phyloP scores from a whole-genome alignment of 1,140 invertebrate genomes.

The Calephelis nemesis region DNA sequence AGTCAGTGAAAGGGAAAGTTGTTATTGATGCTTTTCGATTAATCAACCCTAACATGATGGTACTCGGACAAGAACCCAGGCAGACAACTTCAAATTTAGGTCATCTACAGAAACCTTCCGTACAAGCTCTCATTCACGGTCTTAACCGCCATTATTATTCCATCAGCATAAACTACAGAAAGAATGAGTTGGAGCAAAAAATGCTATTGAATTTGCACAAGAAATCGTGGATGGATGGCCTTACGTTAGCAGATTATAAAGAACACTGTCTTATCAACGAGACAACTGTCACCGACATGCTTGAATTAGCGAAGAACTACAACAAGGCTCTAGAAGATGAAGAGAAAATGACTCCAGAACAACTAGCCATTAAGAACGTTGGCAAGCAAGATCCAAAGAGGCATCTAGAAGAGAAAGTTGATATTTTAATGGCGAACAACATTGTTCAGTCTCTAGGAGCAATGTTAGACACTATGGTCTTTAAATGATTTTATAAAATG shows the following conservation, averaged over 20 bases:
- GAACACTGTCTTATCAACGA: conserved; percentile 96
- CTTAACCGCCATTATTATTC: conserved; percentile 99
- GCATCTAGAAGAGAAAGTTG: conserved; percentile 99
- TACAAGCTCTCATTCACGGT: conserved; percentile 99
- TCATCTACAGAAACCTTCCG: conserved; percentile 99
- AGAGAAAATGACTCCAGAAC: conserved; percentile 99
- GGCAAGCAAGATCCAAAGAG: conserved; percentile 99
- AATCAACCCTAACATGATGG: conserved; percentile 99
- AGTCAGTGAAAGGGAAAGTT: conserved; percentile 98
- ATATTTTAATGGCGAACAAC: conserved; percentile 97
- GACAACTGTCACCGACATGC: conserved; percentile 96
- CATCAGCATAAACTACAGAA: conserved; percentile 99
- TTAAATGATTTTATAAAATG: conserved; percentile 79
- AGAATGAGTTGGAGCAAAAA: conserved; percentile 99
- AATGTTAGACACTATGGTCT: conserved; percentile 98
- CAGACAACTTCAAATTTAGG: conserved; percentile 99
- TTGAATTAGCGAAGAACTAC: conserved; percentile 98
- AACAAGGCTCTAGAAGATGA: conserved; percentile 99
- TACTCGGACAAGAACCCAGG: conserved; percentile 97
- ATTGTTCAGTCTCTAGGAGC: conserved; percentile 99
- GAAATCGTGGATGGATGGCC: conserved; percentile 99
- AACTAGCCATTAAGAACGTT: conserved; percentile 99
- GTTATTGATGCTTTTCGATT: conserved; percentile 97
- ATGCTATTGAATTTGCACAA: conserved; percentile 99
- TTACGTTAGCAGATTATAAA: conserved; percentile 96